Base-by-base conservation (phyloP, 2,113 vertebrate genomes). In the Protomyctophum bolini region DNA sequence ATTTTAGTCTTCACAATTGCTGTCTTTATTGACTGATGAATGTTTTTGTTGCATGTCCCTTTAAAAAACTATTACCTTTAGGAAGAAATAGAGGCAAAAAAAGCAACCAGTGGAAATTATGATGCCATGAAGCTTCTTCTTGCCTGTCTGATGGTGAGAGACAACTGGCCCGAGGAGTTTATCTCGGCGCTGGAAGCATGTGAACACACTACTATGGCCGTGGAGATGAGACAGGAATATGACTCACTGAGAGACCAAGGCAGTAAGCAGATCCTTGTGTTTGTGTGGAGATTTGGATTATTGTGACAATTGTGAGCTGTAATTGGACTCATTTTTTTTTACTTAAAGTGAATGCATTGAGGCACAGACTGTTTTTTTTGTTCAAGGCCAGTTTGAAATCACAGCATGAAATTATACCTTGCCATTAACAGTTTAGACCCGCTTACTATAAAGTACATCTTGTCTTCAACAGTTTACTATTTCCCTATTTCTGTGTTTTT, bases 121-220 rank as follows among this genome's bases (percentile, higher is more conserved):
- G 45, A 51, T 9, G 85, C 83, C 68, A 86, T 92, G 84, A 60
- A 76, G 70, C 50, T 85, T 12, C 89, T 94, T 2, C 66, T 94
- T 77, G 90, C 93, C 2, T 88, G 87, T 68, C 84, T 94, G 6
- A 90, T 62, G 58, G 87, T 87, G 29, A 75, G 92, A 14, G 86
- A 93, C 11, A 91, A 88, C 63, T 94, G 93, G 93, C 84, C 88
- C 0, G 86, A 91, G 14, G 68, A 93, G 64, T 91, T 94, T 54
- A 92, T 94, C 33, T 1, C 10, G 1, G 92, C 88, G 0, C 81
- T 94, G 0, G 80, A 75, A 49, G 68, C 15, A 6, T 91, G 84
- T 67, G 88, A 91, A 48, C 80, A 91, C 0, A 0, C 0, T 0
- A 2, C 0, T 0, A 41, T 94, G 3, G 90, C 92, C 10, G 55